Conservation (phyloP, 2,797 vertebrate genomes). For the Xiphophorus birchmanni region DNA sequence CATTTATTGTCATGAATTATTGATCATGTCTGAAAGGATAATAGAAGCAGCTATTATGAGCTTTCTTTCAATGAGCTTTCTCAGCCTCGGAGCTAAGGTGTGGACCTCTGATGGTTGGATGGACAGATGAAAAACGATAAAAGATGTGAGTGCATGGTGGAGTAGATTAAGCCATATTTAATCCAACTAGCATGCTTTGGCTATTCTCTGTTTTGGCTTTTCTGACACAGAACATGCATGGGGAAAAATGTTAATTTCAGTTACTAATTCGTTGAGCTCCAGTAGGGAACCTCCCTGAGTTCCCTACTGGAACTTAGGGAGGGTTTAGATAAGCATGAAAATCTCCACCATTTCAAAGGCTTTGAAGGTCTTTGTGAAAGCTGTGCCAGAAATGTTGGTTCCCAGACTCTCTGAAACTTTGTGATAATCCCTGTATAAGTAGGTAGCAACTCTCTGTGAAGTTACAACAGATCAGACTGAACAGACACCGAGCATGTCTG, state of each 20-base stretch:
- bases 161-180: background rate
- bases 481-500: background rate
- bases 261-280: too few relatives aligned
- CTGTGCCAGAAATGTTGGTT: too few relatives aligned
- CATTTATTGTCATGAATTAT: too few relatives aligned
- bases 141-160: background rate
- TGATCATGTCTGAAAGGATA: background rate
- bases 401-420: too few relatives aligned
- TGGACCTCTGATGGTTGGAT: background rate
- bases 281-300: too few relatives aligned
- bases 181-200: background rate
- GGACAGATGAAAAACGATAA: background rate
- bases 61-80: background rate
- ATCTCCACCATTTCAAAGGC: too few relatives aligned
- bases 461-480: too few relatives aligned
- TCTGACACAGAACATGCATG: background rate
- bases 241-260: too few relatives aligned
- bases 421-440: too few relatives aligned
- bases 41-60: background rate
- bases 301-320: too few relatives aligned
- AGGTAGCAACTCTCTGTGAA: background rate
- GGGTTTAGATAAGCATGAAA: too few relatives aligned
- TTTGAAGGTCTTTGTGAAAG: too few relatives aligned
- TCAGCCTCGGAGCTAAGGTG: background rate
- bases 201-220: background rate